These are phyloP conservation scores for Neuroterus valhalla DNA, from an alignment of 1,140 invertebrate genomes.

Conservation along the genomic window DNA sequence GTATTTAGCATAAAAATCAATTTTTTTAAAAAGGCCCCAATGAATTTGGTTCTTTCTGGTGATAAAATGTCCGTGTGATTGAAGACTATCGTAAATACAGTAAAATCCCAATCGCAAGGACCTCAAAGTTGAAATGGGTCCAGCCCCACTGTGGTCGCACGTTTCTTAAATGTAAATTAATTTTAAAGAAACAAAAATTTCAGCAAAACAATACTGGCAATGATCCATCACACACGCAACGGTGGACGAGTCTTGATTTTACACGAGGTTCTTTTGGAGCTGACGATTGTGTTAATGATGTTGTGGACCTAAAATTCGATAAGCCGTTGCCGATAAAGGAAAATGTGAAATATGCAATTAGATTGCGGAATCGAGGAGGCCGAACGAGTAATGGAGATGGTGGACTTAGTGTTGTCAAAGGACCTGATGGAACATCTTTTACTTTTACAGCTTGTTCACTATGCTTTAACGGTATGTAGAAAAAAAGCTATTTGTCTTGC, in stretches of 20 bases:
- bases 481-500: too few species aligned
- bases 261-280: conserved; percentile 84
- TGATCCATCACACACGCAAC: conserved; percentile 78
- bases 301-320: conserved; percentile 94
- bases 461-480: conserved; percentile 89
- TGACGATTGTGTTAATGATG: conserved; percentile 85
- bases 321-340: conserved; percentile 92
- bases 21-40: not conserved
- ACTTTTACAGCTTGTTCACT: conserved; percentile 94
- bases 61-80: too few species aligned
- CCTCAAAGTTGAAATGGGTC: too few species aligned
- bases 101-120: too few species aligned
- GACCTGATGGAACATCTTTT: conserved; percentile 94
- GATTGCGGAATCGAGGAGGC: conserved; percentile 92
- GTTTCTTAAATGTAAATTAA: not conserved
- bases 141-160: too few species aligned
- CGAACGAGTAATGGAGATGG: conserved; percentile 95
- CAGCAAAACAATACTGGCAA: conserved; percentile 73
- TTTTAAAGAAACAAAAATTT: not conserved
- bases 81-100: too few species aligned
- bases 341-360: conserved; percentile 91
- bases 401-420: conserved; percentile 89
- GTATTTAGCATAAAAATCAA: not conserved
- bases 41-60: too few species aligned
- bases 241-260: conserved; percentile 86